Evolutionary conservation across 2,888 invertebrate genomes (phyloP).

Genomic region (Magallana nippona): DNA sequence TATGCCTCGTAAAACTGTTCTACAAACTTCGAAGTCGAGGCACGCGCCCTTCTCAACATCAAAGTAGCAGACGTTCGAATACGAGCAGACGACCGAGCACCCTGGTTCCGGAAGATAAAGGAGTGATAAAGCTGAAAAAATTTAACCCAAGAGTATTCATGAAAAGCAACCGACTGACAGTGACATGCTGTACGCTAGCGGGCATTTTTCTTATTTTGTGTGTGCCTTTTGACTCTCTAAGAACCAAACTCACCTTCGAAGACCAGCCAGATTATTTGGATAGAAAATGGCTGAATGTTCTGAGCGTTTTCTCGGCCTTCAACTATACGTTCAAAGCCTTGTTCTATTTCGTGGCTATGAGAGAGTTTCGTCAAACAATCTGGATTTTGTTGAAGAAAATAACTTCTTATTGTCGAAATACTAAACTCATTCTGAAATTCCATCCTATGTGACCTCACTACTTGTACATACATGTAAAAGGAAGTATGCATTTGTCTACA

Average conservation of each 20-base stretch:
- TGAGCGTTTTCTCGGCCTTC: constrained; percentile 59
- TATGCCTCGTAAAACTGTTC: constrained; percentile 2
- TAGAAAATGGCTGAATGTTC: constrained; percentile 50
- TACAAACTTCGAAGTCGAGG: background rate
- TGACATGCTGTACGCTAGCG: constrained; percentile 50
- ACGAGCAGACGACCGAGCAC: constrained; percentile 31
- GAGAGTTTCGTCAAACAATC: constrained; percentile 54
- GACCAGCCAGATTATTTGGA: constrained; percentile 51
- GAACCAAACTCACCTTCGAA: constrained; percentile 55
- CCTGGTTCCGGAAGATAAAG: constrained; percentile 9
- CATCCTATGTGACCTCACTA: background rate
- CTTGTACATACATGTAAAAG: too few species aligned
- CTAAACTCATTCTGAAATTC: background rate
- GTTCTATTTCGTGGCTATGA: constrained; percentile 54
- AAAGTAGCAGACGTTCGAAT: constrained; percentile 16
- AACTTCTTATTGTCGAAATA: background rate
- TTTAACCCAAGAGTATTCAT: constrained; percentile 45
- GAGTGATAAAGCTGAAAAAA: constrained; percentile 38
- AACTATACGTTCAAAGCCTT: constrained; percentile 61
- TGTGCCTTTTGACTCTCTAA: constrained; percentile 59
- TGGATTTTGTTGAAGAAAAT: constrained; percentile 38
- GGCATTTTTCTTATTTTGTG: constrained; percentile 54
- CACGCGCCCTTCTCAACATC: constrained; percentile 12
- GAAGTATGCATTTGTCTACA: background rate
- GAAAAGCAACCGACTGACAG: constrained; percentile 48